These are phyloP conservation scores for Cephus sareptanus DNA, from an alignment of 2,888 invertebrate species.

Conservation along the genomic window DNA sequence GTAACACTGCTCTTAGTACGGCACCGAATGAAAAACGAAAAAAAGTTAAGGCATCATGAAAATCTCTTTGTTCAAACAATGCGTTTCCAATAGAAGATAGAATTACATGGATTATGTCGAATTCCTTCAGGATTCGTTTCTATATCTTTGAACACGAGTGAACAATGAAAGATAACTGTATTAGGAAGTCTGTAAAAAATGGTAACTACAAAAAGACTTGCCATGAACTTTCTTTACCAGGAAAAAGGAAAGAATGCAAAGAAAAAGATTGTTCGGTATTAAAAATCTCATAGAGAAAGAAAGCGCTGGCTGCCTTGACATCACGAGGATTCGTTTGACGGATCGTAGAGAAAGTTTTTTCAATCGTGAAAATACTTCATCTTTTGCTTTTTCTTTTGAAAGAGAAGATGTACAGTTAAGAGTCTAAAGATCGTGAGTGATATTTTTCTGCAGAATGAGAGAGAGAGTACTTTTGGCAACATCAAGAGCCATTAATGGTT, in stretches of 20 bases:
- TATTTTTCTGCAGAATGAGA: constrained; percentile 10
- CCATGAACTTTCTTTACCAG: background rate
- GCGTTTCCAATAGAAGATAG: background rate
- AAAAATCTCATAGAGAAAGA: background rate
- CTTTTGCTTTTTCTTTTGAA: background rate
- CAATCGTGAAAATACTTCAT: background rate
- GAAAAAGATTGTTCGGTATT: background rate
- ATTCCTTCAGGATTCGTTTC: background rate
- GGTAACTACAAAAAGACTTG: background rate
- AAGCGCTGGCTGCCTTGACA: background rate
- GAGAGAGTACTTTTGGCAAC: background rate
- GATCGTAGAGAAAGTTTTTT: background rate
- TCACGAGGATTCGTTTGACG: background rate
- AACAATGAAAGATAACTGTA: background rate
- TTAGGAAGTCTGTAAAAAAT: background rate
- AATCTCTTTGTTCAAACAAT: background rate
- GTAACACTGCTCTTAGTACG: background rate
- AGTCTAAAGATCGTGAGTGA: background rate
- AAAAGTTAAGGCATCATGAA: background rate
- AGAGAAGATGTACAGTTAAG: background rate
- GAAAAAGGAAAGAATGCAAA: background rate
- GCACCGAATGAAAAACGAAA: background rate
- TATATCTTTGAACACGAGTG: background rate
- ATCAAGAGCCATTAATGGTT: background rate
- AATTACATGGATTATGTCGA: background rate